Evolutionary conservation across 1,140 invertebrate genomes (phyloP).

Genomic region (Drosophila aff.): DNA sequence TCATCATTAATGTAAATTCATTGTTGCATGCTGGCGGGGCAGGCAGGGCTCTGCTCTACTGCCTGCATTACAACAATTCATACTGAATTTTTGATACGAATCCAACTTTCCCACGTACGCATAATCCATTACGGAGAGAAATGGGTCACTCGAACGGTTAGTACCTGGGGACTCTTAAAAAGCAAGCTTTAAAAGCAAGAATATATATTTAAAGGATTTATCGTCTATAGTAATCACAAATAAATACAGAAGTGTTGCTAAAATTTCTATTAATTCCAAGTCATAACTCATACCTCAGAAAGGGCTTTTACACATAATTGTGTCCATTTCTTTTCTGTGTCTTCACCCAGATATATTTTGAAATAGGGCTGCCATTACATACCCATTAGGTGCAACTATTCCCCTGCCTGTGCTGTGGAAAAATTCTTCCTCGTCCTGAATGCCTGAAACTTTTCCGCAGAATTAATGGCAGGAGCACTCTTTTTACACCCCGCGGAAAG

Average conservation of each 20-base stretch:
- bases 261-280: background rate
- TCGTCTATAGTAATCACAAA: background rate
- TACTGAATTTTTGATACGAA: conserved; percentile 69
- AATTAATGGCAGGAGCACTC: conserved; percentile 44
- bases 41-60: background rate
- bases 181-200: background rate
- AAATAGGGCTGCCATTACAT: conserved; percentile 16
- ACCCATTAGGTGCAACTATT: conserved; percentile 30
- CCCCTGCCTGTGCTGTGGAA: conserved; percentile 1
- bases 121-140: conserved; percentile 34
- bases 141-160: background rate
- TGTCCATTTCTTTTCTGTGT: conserved; percentile 3
- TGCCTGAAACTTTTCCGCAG: conserved; percentile 23
- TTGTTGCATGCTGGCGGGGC: conserved; percentile 59
- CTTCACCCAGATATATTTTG: conserved; percentile 16
- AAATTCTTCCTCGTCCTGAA: conserved; percentile 16
- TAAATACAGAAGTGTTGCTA: background rate
- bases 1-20: conserved; percentile 84
- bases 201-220: background rate
- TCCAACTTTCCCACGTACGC: conserved; percentile 45
- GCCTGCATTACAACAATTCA: conserved; percentile 72
- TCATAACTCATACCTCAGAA: background rate
- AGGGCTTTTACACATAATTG: conserved; percentile 2
- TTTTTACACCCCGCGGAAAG: conserved; percentile 38
- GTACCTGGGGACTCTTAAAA: background rate